Base-by-base conservation (phyloP, 2,113 vertebrate genomes). In the Hyperoodon ampullatus region DNA sequence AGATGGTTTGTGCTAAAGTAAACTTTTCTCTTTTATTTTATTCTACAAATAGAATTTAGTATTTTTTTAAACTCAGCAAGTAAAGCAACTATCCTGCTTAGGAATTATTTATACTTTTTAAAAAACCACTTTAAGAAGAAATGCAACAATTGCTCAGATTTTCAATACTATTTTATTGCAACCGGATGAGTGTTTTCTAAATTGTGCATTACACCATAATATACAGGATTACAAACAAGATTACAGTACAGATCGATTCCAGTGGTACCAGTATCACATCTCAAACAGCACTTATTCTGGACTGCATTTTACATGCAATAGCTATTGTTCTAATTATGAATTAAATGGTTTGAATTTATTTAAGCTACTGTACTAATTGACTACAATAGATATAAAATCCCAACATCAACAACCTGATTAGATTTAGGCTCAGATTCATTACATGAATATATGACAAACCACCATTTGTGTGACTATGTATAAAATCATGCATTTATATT, bases 271-370 rank as follows among this genome's bases (percentile, higher is more conserved):
- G 98, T 96, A 75, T 98, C 98, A 99, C 99, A 98, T 98, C 98
- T 99, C 98, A 99, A 98, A 99, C 98, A 99, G 98, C 99, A 98
- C 98, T 99, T 99, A 98, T 98, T 99, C 98, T 98, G 98, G 97
- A 98, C 98, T 98, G 99, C 99, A 98, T 99, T 98, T 98, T 98
- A 99, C 99, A 99, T 99, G 99, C 99, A 99, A 99, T 98, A 98
- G 98, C 98, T 99, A 99, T 98, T 98, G 98, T 98, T 98, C 99
- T 99, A 99, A 98, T 98, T 97, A 98, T 98, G 98, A 98, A 98
- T 98, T 98, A 98, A 98, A 98, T 98, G 98, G 98, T 98, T 98
- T 99, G 97, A 98, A 97, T 98, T 98, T 98, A 98, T 98, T 99
- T 98, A 99, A 98, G 97, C 98, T 99, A 99, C 98, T 97, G 97